Evolutionary conservation across 2,797 vertebrate genomes (phyloP), one percentile per base, ranked within the genome.

Genomic region (Salarias fasciatus): DNA sequence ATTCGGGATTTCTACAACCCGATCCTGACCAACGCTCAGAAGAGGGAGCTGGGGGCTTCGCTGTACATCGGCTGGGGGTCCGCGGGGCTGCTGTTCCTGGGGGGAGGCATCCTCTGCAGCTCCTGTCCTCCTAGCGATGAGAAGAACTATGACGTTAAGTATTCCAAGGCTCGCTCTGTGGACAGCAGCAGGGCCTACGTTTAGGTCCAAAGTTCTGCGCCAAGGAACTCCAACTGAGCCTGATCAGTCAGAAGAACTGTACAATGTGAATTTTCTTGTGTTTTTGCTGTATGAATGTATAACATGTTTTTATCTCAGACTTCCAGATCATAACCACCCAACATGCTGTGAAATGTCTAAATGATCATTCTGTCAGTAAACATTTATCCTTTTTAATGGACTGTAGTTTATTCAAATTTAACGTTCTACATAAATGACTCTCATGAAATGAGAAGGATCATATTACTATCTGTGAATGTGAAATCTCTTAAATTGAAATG

Each of bases 1-100:
- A 89, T 97, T 76, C 90, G 45, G 3, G 93, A 97, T 45, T 96
- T 95, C 91, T 95, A 96, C 92, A 95, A 95, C 80, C 95, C 95
- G 0, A 2, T 93, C 59, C 47, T 96, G 42, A 69, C 52, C 0
- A 64, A 89, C 0, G 86, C 94, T 5, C 95, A 95, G 89, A 94
- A 91, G 81, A 89, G 95, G 62, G 96, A 96, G 76, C 86, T 98
- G 63, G 96, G 97, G 0, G 88, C 94, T 0, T 91, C 95, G 0
- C 92, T 98, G 31, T 98, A 97, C 58, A 88, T 98, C 0, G 96
- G 95, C 66, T 98, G 95, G 95, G 96, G 91, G 0, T 53, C 94
- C 0, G 89, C 94, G 0, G 92, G 83, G 0, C 86, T 97, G 15
- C 89, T 96, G 45, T 36, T 97, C 38, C 78, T 98, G 0, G 95